Base-by-base conservation (phyloP, 1,140 invertebrate species). In the Caenorhabditis brenneri region DNA sequence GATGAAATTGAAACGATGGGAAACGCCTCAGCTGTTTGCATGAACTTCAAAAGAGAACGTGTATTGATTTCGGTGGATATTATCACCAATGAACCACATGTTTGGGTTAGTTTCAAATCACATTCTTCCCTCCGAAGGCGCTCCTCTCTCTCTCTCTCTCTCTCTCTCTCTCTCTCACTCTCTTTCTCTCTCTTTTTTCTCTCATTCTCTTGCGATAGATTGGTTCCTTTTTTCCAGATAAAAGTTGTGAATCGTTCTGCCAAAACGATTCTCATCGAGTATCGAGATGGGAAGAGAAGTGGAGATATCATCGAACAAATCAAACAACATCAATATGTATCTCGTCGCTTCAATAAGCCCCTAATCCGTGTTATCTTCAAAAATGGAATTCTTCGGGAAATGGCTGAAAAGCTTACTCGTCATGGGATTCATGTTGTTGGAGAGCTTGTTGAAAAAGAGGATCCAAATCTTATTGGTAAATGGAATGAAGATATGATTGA, bases 381-480 rank as follows among this genome's bases (percentile, higher is more conserved):
- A 42, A 74, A 74, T 9, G 84, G 84, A 74, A 39, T 85, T 31
- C 48, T 55, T 22, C 33, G 36, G 9, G 27, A 53, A 78, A 81
- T 85, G 58, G 84, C 84, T 9, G n/a, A 74, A n/a, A 85, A 81
- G 29, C 39, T 85, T 9, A 80, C 65, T 19, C 36, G 79, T 9
- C 84, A 53, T 46, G 84, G 84, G 74, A 85, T 85, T 27, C 33
- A 51, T 53, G 80, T 85, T 19, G 16, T 46, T 46, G 84, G 84
- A 46, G 69, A 85, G 7, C 31, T 42, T 10, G 31, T 85, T 22
- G 42, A 36, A 6, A 58, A 81, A 51, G 39, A 22, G 19, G 19
- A 60, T 33, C 65, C 65, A 0, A 46, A 6, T 27, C 36, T 74
- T 24, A 27, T 27, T 27, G 51, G 36, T 16, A 82, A 51, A 69